phyloP scores from a whole-genome alignment of 2,113 vertebrate species.

The Pseudorasbora parva region DNA sequence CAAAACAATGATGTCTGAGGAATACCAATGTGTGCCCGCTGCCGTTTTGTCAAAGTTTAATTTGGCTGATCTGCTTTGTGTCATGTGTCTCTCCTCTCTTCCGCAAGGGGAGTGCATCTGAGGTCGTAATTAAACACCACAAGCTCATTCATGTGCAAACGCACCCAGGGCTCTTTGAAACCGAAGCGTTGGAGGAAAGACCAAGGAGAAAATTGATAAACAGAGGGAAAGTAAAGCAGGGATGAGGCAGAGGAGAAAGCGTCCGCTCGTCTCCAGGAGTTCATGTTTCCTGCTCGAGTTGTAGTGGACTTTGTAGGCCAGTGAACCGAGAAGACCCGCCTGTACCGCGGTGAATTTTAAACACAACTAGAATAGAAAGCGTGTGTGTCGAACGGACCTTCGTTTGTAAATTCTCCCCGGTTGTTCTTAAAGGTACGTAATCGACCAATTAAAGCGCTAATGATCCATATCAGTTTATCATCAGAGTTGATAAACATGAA shows the following conservation, averaged over 20 bases:
- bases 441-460: slow-evolving; percentile 19
- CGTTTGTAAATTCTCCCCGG: neutral
- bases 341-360: slow-evolving; percentile 14
- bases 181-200: neutral
- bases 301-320: slow-evolving; percentile 19
- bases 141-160: slow-evolving; percentile 33
- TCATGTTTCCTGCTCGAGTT: slow-evolving; percentile 5
- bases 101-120: slow-evolving; percentile 2
- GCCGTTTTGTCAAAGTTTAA: slow-evolving; percentile 41
- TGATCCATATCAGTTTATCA: neutral
- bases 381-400: neutral
- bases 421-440: neutral
- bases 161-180: slow-evolving; percentile 32
- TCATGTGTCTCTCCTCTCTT: slow-evolving; percentile 13
- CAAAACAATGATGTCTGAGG: slow-evolving; percentile 30
- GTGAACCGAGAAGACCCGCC: slow-evolving; percentile 11
- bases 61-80: slow-evolving; percentile 45
- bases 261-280: slow-evolving; percentile 7
- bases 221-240: neutral
- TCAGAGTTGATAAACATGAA: slow-evolving; percentile 31
- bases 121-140: slow-evolving; percentile 40
- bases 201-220: slow-evolving; percentile 25
- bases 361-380: neutral
- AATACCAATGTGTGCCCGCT: slow-evolving; percentile 20
- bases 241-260: slow-evolving; percentile 14